These are phyloP conservation scores for Sphaerodactylus townsendi DNA, from an alignment of 2,113 vertebrate species.

Conservation along the genomic window DNA sequence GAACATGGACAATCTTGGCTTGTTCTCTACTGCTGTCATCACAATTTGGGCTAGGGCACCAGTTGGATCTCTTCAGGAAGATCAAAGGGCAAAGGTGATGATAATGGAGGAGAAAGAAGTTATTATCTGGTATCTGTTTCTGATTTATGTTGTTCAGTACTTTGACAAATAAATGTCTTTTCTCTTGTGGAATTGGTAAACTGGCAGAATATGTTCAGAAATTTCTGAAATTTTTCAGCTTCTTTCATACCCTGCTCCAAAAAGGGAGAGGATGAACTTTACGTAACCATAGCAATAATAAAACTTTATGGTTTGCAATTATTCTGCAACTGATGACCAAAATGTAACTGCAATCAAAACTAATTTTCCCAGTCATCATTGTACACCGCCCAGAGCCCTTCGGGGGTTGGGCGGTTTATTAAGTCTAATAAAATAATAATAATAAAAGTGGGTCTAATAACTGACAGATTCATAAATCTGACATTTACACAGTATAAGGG, in stretches of 20 bases:
- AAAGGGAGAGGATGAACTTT: neutral
- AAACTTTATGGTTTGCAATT: neutral
- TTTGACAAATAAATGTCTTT: neutral
- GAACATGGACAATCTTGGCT: too few relatives aligned
- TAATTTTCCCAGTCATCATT: conserved; percentile 3
- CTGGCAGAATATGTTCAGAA: conserved; percentile 27
- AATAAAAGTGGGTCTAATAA: neutral
- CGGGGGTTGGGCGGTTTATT: too few relatives aligned
- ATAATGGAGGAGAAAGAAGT: too few relatives aligned
- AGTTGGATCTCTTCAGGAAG: too few relatives aligned
- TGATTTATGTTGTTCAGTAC: conserved; percentile 18
- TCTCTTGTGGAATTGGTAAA: conserved; percentile 11
- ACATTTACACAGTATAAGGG: rapidly evolving
- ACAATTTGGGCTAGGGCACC: too few relatives aligned
- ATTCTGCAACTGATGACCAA: neutral
- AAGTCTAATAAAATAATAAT: too few relatives aligned
- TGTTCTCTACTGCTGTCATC: too few relatives aligned
- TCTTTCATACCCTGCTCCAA: neutral
- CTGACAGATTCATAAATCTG: neutral
- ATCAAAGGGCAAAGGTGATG: too few relatives aligned
- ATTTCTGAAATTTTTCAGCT: neutral
- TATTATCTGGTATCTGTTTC: neutral
- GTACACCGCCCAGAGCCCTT: too few relatives aligned
- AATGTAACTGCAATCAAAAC: conserved; percentile 27
- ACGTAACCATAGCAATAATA: neutral